Evolutionary conservation across 2,888 invertebrate genomes (phyloP).

Genomic region (Acronicta aceris): DNA sequence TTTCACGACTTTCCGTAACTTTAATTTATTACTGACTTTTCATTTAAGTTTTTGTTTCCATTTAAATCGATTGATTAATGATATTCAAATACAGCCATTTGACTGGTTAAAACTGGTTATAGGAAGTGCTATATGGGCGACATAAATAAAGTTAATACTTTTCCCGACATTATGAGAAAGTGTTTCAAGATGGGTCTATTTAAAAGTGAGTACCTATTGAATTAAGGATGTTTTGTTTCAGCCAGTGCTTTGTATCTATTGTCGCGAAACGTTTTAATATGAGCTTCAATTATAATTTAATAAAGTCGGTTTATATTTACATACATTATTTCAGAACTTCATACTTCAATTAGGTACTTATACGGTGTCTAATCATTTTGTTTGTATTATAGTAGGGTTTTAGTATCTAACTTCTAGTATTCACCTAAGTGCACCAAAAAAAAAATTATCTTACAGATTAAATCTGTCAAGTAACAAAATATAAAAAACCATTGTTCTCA

Average conservation of each 20-base stretch:
- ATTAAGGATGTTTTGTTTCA: conserved; percentile 9
- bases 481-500: too few species aligned
- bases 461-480: too few species aligned
- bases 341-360: neutral
- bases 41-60: conserved; percentile 18
- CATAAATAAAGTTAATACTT: conserved; percentile 69
- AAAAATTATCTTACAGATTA: too few species aligned
- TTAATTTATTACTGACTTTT: conserved; percentile 17
- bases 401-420: too few species aligned
- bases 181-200: conserved; percentile 87
- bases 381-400: too few species aligned
- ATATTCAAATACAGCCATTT: conserved; percentile 9
- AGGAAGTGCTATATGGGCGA: conserved; percentile 72
- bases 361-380: too few species aligned
- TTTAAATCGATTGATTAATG: conserved; percentile 9
- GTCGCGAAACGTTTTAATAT: neutral
- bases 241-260: neutral
- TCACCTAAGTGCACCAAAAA: too few species aligned
- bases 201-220: conserved; percentile 82
- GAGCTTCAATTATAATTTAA: neutral
- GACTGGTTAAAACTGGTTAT: conserved; percentile 22
- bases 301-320: neutral
- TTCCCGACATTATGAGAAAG: conserved; percentile 83
- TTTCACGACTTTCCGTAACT: conserved; percentile 58
- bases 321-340: neutral